Percentiles rank a stretch among this genome's conserved stretches.
Evolutionary conservation across 2,888 invertebrate genomes (phyloP).

Genomic region (Tinea trinotella): DNA sequence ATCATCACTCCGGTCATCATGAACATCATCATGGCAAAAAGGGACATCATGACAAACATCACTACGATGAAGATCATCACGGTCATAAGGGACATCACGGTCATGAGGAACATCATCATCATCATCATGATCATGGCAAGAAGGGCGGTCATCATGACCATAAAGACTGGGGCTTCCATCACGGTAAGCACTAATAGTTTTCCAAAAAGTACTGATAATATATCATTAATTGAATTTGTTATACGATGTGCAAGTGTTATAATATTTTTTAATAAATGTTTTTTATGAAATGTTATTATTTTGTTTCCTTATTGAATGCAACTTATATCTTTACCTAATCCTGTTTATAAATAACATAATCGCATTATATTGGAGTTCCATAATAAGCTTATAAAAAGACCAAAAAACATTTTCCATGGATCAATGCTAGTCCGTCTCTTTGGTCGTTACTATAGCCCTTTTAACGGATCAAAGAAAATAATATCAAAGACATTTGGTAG

Average conservation of each 20-base stretch:
- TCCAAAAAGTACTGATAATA: slow-evolving; percentile 12
- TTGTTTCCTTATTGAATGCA: background rate
- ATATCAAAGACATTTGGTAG: slow-evolving; percentile 18
- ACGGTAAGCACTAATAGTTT: slow-evolving; percentile 52
- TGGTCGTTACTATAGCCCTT: slow-evolving; percentile 8
- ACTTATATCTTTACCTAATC: slow-evolving; percentile 28
- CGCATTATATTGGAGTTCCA: background rate
- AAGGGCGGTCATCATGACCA: slow-evolving; percentile 61
- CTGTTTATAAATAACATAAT: slow-evolving; percentile 38
- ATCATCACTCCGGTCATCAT: slow-evolving; percentile 56
- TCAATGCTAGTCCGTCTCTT: slow-evolving; percentile 11
- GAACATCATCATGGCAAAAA: slow-evolving; percentile 61
- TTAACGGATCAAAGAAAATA: slow-evolving; percentile 18
- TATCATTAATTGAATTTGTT: background rate
- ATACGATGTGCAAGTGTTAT: background rate
- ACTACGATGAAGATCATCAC: slow-evolving; percentile 55
- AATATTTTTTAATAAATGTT: slow-evolving; percentile 16
- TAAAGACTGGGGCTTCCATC: slow-evolving; percentile 62
- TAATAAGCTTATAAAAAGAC: slow-evolving; percentile 13
- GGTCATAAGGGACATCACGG: slow-evolving; percentile 67
- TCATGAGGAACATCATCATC: slow-evolving; percentile 62
- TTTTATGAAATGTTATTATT: background rate
- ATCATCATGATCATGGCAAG: slow-evolving; percentile 64
- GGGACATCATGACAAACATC: slow-evolving; percentile 63
- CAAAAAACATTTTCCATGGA: slow-evolving; percentile 5